These are phyloP conservation scores for Girardinichthys multiradiatus DNA, from an alignment of 2,113 vertebrate genomes.

Conservation along the genomic window DNA sequence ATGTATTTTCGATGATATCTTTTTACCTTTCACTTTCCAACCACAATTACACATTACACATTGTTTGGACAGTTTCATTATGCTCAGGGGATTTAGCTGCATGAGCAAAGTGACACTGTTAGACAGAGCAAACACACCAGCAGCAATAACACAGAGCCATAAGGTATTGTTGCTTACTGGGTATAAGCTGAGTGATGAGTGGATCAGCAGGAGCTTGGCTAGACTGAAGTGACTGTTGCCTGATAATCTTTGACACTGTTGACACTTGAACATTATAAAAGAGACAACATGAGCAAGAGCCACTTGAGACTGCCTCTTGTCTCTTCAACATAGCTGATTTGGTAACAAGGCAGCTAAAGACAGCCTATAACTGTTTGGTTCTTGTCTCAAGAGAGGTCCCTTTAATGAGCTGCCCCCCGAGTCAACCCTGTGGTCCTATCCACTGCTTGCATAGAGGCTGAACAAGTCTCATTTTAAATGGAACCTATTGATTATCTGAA, in stretches of 20 bases:
- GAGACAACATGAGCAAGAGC: slow-evolving; percentile 40
- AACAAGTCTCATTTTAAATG: slow-evolving; percentile 62
- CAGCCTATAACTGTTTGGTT: slow-evolving; percentile 45
- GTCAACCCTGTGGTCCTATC: slow-evolving; percentile 59
- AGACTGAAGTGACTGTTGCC: slow-evolving; percentile 35
- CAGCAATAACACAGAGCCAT: neutral
- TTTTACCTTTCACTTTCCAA: neutral
- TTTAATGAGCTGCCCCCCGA: slow-evolving; percentile 68
- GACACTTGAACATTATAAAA: slow-evolving; percentile 45
- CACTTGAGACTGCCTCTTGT: slow-evolving; percentile 65
- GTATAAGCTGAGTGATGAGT: slow-evolving; percentile 2
- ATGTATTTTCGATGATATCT: neutral
- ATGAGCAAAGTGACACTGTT: neutral
- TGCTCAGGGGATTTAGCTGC: neutral
- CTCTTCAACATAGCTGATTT: slow-evolving; percentile 65
- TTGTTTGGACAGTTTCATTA: neutral
- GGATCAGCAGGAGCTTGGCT: slow-evolving; percentile 34
- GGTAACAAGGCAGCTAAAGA: slow-evolving; percentile 70
- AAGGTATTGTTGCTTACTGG: neutral
- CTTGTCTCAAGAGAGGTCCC: slow-evolving; percentile 57
- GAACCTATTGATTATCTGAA: slow-evolving; percentile 74
- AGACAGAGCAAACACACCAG: neutral
- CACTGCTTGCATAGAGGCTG: slow-evolving; percentile 32
- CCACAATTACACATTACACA: neutral
- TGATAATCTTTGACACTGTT: slow-evolving; percentile 30